These are phyloP conservation scores for Macrobrachium rosenbergii DNA, from an alignment of 1,140 invertebrate genomes.

Conservation along the genomic window DNA sequence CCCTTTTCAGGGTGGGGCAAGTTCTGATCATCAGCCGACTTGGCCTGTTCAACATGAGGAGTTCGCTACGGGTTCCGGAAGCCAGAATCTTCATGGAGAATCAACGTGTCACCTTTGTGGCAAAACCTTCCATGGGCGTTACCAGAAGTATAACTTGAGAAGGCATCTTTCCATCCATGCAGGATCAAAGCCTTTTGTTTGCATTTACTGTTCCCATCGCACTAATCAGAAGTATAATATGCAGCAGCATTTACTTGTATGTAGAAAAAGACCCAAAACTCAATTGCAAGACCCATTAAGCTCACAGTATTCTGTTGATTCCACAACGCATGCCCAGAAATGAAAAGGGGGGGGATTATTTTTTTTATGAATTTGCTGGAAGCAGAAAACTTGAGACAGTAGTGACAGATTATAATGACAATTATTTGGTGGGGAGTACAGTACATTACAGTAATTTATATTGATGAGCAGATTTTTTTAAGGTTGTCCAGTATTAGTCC, in stretches of 20 bases:
- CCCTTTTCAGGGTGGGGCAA: too few relatives aligned
- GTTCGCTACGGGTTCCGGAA: too few relatives aligned
- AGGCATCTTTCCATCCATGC: constrained; percentile 66
- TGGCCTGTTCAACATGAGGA: not conserved
- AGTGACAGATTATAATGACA: too few relatives aligned
- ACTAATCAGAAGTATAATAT: constrained; percentile 63
- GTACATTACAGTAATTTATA: too few relatives aligned
- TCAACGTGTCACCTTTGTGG: constrained; percentile 47
- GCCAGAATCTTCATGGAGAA: constrained; percentile 4
- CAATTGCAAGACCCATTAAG: not conserved
- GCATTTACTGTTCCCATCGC: constrained; percentile 67
- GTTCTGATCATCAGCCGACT: constrained; percentile 12
- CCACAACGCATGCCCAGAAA: not conserved
- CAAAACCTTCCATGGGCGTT: constrained; percentile 50
- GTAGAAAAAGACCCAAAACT: constrained; percentile 29
- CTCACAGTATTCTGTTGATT: not conserved
- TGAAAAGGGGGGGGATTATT: not conserved
- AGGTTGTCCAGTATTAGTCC: too few relatives aligned
- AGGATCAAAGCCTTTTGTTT: constrained; percentile 67
- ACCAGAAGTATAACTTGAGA: constrained; percentile 59
- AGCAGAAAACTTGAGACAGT: too few relatives aligned
- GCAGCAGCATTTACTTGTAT: constrained; percentile 61
- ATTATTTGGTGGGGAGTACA: too few relatives aligned
- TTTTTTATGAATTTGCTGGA: too few relatives aligned
- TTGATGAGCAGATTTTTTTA: too few relatives aligned